phyloP scores from a whole-genome alignment of 2,888 invertebrate genomes.

The Tetanocera ferruginea region DNA sequence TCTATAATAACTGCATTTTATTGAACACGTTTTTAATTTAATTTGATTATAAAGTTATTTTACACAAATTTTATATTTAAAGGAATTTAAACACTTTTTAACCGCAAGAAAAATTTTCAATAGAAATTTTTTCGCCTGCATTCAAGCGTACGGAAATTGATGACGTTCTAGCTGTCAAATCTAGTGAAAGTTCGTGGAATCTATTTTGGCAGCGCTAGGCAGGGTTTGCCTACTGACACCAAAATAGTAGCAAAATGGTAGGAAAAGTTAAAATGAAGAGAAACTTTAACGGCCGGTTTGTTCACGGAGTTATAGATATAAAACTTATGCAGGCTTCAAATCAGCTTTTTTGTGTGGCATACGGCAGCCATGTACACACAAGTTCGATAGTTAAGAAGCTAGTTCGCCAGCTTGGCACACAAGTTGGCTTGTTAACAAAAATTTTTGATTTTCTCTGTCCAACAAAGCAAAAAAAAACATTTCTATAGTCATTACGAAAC shows the following conservation, averaged over 20 bases:
- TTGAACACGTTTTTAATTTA: background rate
- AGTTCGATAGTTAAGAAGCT: too few relatives aligned
- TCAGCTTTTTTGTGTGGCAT: too few relatives aligned
- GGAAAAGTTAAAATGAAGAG: background rate
- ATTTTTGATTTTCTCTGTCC: too few relatives aligned
- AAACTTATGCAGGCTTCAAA: too few relatives aligned
- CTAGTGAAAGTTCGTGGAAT: slow-evolving; percentile 1
- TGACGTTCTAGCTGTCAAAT: slow-evolving; percentile 46
- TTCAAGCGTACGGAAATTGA: slow-evolving; percentile 46
- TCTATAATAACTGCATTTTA: background rate
- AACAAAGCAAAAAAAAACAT: too few relatives aligned
- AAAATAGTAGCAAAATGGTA: background rate
- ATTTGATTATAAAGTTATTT: too few relatives aligned
- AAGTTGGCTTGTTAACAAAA: too few relatives aligned
- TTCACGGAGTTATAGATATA: too few relatives aligned
- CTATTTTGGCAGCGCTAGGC: background rate
- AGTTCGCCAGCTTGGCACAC: too few relatives aligned
- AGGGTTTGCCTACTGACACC: background rate
- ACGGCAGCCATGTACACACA: too few relatives aligned
- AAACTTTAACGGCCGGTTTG: background rate
- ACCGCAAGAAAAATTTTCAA: slow-evolving; percentile 27
- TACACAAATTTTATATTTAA: background rate
- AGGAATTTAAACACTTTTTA: slow-evolving; percentile 9
- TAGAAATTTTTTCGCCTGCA: slow-evolving; percentile 36
- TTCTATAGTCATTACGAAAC: too few relatives aligned